Base-by-base conservation (phyloP, 2,113 vertebrate genomes). In the Prolemur simus region DNA sequence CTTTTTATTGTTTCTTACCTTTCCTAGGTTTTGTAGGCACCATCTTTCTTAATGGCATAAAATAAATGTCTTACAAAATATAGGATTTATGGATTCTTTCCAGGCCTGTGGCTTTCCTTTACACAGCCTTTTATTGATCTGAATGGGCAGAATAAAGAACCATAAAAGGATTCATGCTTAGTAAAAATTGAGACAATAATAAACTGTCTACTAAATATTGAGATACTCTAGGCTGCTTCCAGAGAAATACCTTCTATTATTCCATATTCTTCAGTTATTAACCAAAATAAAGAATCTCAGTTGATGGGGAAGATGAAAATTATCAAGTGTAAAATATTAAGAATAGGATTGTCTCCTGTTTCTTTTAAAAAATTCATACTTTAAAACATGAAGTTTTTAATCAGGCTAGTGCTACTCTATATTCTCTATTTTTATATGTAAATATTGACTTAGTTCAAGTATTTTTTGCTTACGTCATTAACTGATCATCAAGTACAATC, bases 351-450 rank as follows among this genome's bases (percentile, higher is more conserved):
- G 5, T 49, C 11, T 86, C 29, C 4, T 68, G 49, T 39, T 64
- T 32, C 76, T 21, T 56, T 58, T 66, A 3, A 87, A 93, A 77
- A 52, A 45, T 45, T 81, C 32, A 47, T 17, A 60, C 20, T 87
- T 82, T 95, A 81, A 86, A 87, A 90, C 3, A 25, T 49, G 20
- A 76, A 58, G 71, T 77, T 73, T 96, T 87, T 42, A 66, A 80
- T 80, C 34, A 84, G 20, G 39, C 54, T 84, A 9, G 47, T 66
- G 73, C 6, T 66, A 52, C n/a, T 94, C 4, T 27, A 64, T 89
- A 94, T 9, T 94, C 97, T 97, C 77, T 98, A 96, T 97, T 98
- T 98, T 92, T 98, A 96, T 97, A 98, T 97, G 56, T 98, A 96
- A 80, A 45, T 95, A 94, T 94, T 96, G 88, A 83, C 76, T 85